Conservation (phyloP, 1,140 invertebrate genomes). For the Tetraneura akinire region DNA sequence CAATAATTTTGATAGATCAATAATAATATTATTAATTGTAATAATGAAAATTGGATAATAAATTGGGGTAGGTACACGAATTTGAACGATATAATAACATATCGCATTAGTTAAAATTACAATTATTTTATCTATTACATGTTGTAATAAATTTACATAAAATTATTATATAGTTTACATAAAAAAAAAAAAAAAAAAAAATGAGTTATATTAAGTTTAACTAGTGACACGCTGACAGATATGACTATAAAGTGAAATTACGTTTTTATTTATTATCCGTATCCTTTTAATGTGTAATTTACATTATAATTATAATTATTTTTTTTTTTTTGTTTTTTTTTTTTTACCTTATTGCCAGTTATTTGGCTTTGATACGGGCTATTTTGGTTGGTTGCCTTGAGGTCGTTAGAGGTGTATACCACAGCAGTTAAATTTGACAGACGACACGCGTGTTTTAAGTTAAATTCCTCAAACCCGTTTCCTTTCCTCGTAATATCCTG, state of each 20-base stretch:
- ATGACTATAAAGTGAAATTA: conserved; percentile 15
- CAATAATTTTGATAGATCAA: no score
- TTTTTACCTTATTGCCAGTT: background rate
- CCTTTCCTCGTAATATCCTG: background rate
- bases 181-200: background rate
- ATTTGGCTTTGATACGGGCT: conserved; percentile 33
- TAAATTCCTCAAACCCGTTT: conserved; percentile 37
- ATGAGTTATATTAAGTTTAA: background rate
- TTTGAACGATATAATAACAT: no score
- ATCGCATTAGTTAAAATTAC: no score
- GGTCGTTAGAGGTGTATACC: conserved; percentile 19
- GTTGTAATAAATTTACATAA: no score
- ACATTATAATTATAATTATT: conserved; percentile 36
- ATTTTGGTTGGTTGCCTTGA: conserved; percentile 24
- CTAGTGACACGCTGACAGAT: background rate
- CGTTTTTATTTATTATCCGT: conserved; percentile 38
- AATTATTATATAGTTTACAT: no score
- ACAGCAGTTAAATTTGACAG: conserved; percentile 46
- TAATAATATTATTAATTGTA: no score
- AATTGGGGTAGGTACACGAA: no score
- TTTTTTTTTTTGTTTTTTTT: background rate
- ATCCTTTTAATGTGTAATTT: conserved; percentile 32
- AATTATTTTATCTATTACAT: background rate
- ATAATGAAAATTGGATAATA: no score
- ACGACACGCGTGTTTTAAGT: conserved; percentile 44